Percentiles rank a stretch among this genome's conserved stretches.
These are phyloP conservation scores for Asarcornis scutulata DNA, from an alignment of 2,113 vertebrate genomes.

Conservation along the genomic window DNA sequence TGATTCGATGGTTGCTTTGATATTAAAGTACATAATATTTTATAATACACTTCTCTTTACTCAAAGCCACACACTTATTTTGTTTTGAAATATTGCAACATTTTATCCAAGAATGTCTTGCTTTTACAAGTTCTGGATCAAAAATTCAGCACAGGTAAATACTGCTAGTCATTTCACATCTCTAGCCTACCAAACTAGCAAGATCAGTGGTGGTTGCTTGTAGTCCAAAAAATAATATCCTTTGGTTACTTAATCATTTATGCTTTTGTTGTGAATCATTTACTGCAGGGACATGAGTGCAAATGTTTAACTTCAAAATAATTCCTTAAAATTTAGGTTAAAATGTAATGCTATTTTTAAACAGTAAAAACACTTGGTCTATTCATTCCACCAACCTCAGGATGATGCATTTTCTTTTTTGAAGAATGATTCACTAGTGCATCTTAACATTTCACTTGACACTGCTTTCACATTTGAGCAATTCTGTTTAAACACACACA, in stretches of 20 bases:
- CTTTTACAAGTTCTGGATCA: not conserved
- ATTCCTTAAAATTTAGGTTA: not conserved
- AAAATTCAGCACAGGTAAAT: not conserved
- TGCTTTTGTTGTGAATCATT: not conserved
- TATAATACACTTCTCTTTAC: not conserved
- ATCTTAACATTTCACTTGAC: not conserved
- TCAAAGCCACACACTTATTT: not conserved
- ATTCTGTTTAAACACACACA: not conserved
- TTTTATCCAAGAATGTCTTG: not conserved
- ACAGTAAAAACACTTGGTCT: not conserved
- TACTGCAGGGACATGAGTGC: not conserved
- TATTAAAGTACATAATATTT: not conserved
- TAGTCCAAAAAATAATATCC: not conserved
- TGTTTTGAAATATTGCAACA: not conserved
- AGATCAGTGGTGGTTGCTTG: not conserved
- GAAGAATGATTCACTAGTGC: not conserved
- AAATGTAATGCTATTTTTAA: not conserved
- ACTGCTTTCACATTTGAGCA: not conserved
- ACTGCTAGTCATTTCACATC: accelerated
- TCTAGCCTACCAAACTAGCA: too few species aligned
- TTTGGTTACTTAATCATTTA: not conserved
- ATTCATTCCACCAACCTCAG: not conserved
- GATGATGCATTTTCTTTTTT: not conserved
- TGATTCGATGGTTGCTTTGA: not conserved
- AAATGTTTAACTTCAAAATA: not conserved